phyloP scores from a whole-genome alignment of 2,888 invertebrate species.

The Drosophila acutilabella region DNA sequence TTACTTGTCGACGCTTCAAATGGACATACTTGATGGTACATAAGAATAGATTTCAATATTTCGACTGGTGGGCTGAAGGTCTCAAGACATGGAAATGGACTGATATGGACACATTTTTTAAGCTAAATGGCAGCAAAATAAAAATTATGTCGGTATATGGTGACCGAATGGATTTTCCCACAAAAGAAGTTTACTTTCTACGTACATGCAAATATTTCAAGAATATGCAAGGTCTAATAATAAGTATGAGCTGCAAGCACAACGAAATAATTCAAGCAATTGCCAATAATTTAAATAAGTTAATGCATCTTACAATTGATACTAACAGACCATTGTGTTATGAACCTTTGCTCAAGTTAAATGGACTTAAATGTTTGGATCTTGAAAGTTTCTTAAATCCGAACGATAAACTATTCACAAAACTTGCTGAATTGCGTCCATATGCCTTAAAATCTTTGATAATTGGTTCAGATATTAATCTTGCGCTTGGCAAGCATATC shows the following conservation, averaged over 20 bases:
- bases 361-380: slow-evolving; percentile 22
- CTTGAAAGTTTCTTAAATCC: slow-evolving; percentile 30
- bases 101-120: slow-evolving; percentile 30
- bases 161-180: neutral
- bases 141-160: slow-evolving; percentile 6
- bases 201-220: slow-evolving; percentile 18
- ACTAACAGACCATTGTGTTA: slow-evolving; percentile 21
- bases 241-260: slow-evolving; percentile 11
- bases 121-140: slow-evolving; percentile 37
- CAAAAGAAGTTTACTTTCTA: slow-evolving; percentile 8
- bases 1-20: slow-evolving; percentile 29
- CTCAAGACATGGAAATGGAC: slow-evolving; percentile 18
- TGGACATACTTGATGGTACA: slow-evolving; percentile 15
- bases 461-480: slow-evolving; percentile 25
- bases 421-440: slow-evolving; percentile 29
- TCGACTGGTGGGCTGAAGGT: slow-evolving; percentile 10
- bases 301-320: slow-evolving; percentile 30
- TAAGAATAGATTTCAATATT: slow-evolving; percentile 11
- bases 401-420: slow-evolving; percentile 23
- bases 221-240: slow-evolving; percentile 24
- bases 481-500: slow-evolving; percentile 10
- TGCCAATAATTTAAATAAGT: slow-evolving; percentile 16
- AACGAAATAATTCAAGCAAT: slow-evolving; percentile 22
- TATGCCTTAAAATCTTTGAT: slow-evolving; percentile 21
- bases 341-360: slow-evolving; percentile 26